phyloP scores from a whole-genome alignment of 2,797 vertebrate species.

The Lepilemur septentrionalis region DNA sequence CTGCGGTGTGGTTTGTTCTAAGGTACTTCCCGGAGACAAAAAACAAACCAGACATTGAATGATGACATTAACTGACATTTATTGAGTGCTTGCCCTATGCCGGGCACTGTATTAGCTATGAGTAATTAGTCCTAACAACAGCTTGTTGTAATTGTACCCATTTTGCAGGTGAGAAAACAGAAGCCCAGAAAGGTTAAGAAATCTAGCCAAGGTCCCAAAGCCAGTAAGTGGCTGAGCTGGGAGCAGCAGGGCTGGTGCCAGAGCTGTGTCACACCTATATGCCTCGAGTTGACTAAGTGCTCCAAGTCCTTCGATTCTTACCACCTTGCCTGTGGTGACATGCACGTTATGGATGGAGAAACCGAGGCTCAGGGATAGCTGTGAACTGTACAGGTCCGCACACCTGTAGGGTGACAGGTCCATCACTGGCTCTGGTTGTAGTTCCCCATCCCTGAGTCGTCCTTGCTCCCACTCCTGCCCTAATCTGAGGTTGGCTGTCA shows the following conservation, averaged over 20 bases:
- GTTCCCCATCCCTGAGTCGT: rapidly evolving
- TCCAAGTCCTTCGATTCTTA: neutral
- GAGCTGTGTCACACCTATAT: neutral
- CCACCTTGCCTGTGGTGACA: neutral
- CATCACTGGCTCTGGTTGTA: neutral
- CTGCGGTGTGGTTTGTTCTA: neutral
- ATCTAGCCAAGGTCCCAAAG: neutral
- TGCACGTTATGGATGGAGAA: neutral
- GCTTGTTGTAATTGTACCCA: neutral
- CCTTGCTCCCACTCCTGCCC: neutral
- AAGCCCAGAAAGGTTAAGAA: neutral
- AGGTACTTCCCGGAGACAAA: neutral
- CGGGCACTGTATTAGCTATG: neutral
- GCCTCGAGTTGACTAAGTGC: neutral
- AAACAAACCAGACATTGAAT: neutral
- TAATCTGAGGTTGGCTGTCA: neutral
- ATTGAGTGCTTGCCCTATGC: neutral
- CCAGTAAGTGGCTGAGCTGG: neutral
- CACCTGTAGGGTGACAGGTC: neutral
- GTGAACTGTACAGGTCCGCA: neutral
- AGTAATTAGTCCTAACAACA: neutral
- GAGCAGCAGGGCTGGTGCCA: neutral
- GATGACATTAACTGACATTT: neutral
- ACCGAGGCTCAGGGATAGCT: neutral
- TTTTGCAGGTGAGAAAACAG: neutral